These are phyloP conservation scores for Desmodus rotundus DNA, from an alignment of 2,113 vertebrate genomes.

Conservation along the genomic window DNA sequence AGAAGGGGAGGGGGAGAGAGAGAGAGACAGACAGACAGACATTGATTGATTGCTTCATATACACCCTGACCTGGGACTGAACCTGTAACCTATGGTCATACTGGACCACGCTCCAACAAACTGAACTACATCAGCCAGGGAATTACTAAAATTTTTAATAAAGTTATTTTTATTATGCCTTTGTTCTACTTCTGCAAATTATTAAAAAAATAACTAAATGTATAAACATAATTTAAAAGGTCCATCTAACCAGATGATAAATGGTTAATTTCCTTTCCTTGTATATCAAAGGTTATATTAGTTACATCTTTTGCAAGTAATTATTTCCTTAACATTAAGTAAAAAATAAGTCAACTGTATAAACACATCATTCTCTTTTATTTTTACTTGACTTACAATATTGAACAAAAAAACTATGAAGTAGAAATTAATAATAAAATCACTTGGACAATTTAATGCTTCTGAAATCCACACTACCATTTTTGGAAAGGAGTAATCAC, in stretches of 20 bases:
- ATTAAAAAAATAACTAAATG: not conserved
- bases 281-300: not conserved
- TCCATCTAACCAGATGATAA: not conserved
- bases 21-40: too few species aligned
- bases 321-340: not conserved
- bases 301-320: not conserved
- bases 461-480: not conserved
- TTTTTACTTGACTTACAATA: not conserved
- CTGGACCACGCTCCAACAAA: too few species aligned
- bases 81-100: too few species aligned
- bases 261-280: not conserved
- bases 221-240: not conserved
- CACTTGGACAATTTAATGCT: not conserved
- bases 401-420: not conserved
- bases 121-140: too few species aligned
- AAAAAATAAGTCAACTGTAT: not conserved
- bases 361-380: not conserved
- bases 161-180: not conserved
- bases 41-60: too few species aligned
- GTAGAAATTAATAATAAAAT: slow-evolving; percentile 9
- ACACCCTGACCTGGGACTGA: too few species aligned
- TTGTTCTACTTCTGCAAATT: not conserved
- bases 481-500: not conserved
- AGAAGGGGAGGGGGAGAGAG: too few species aligned
- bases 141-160: not conserved